A percentile compares a stretch with the other conserved stretches of the same genome.
Conservation (phyloP, 2,888 invertebrate species). For the Apamea monoglypha region DNA sequence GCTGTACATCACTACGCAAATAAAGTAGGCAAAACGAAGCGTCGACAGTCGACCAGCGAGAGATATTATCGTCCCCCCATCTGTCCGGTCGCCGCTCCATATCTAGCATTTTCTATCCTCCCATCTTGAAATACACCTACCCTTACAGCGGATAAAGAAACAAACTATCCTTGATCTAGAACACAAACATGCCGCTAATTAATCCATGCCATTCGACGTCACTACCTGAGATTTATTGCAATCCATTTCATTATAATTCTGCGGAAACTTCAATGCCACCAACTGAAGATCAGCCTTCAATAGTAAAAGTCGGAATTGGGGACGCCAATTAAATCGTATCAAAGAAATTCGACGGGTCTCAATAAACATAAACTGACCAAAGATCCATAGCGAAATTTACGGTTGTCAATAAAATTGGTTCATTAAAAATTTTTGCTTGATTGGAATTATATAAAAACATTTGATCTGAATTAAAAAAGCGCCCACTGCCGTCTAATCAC, state of each 20-base stretch:
- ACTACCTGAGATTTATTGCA: conserved; percentile 77
- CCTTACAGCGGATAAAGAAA: conserved; percentile 76
- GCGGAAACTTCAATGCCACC: conserved; percentile 69
- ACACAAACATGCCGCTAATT: conserved; percentile 83
- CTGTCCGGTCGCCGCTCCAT: conserved; percentile 81
- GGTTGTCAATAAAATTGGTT: conserved; percentile 83
- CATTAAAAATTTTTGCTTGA: conserved; percentile 82
- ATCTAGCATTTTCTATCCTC: conserved; percentile 80
- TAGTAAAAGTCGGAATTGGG: conserved; percentile 71
- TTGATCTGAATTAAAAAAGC: conserved; percentile 74
- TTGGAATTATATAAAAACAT: conserved; percentile 77
- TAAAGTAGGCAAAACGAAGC: conserved; percentile 77
- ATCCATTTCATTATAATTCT: conserved; percentile 72
- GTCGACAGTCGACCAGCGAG: conserved; percentile 72
- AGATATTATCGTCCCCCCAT: conserved; percentile 82
- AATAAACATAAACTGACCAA: conserved; percentile 81
- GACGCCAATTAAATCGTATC: conserved; percentile 77
- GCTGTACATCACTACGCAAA: conserved; percentile 69
- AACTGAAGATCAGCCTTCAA: conserved; percentile 68
- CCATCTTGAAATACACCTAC: conserved; percentile 83
- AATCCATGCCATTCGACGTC: conserved; percentile 77
- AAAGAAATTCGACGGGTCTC: conserved; percentile 68
- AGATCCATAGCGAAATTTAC: conserved; percentile 81
- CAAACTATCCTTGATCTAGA: conserved; percentile 79
- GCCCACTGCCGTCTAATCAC: conserved; percentile 69